Conservation (phyloP, 2,113 vertebrate genomes). For the Toxostoma redivivum region DNA sequence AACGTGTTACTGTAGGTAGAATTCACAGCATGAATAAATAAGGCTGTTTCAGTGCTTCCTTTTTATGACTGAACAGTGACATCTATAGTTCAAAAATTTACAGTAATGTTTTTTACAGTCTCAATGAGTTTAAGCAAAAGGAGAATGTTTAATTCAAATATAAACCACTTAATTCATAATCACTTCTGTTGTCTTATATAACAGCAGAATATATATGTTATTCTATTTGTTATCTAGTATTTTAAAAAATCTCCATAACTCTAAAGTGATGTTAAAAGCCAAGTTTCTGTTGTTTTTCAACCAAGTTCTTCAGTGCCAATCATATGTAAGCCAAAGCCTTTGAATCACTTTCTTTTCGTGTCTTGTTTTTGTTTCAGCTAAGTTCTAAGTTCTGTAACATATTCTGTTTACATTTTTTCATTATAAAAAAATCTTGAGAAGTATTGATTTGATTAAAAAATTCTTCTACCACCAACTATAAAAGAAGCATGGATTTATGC, state of each 20-base stretch:
- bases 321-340: not conserved
- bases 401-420: not conserved
- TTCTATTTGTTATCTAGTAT: not conserved
- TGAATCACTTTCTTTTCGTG: not conserved
- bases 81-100: constrained; percentile 37
- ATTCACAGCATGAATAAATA: not conserved
- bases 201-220: not conserved
- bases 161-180: not conserved
- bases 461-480: not conserved
- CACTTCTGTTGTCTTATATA: not conserved
- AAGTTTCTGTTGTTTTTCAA: not conserved
- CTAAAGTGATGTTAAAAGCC: not conserved
- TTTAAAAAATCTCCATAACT: not conserved
- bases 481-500: not conserved
- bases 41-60: not conserved
- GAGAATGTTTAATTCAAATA: not conserved
- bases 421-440: not conserved
- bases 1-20: not conserved
- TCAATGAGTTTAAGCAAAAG: not conserved
- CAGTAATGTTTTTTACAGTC: not conserved
- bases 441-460: not conserved
- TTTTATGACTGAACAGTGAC: constrained; percentile 59
- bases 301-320: not conserved
- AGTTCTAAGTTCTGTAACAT: not conserved
- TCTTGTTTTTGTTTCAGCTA: not conserved